Evolutionary conservation across 2,797 vertebrate species (phyloP).

Genomic region (Enoplosus armatus): DNA sequence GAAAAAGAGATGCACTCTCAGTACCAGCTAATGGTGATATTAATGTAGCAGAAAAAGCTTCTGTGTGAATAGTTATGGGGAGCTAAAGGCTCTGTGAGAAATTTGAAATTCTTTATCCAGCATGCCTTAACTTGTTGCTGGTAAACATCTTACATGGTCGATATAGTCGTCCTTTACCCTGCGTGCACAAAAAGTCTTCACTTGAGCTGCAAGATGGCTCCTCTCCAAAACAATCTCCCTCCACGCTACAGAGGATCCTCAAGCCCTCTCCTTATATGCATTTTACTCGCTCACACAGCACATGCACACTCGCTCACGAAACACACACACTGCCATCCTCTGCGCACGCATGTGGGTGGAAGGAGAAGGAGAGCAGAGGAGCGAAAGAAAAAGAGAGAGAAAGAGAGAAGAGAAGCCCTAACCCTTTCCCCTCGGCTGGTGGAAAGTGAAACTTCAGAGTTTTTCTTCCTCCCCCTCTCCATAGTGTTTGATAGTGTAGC

Average conservation of each 20-base stretch:
- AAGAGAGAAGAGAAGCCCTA: conserved; percentile 79
- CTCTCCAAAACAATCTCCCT: conserved; percentile 81
- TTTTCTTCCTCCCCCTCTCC: conserved; percentile 82
- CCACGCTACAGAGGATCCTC: conserved; percentile 77
- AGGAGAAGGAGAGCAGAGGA: conserved; percentile 85
- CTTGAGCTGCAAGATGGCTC: conserved; percentile 79
- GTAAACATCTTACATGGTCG: conserved; percentile 68
- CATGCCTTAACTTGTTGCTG: conserved; percentile 68
- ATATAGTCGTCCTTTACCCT: conserved; percentile 74
- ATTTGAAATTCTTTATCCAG: conserved; percentile 54
- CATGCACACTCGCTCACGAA: conserved; percentile 57
- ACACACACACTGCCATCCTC: conserved; percentile 76
- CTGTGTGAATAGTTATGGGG: conserved; percentile 35
- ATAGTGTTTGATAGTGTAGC: conserved; percentile 79
- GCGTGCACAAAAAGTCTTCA: conserved; percentile 66
- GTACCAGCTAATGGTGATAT: conserved; percentile 44
- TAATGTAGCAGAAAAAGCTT: conserved; percentile 57
- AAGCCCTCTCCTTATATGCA: conserved; percentile 80
- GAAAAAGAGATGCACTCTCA: conserved; percentile 32
- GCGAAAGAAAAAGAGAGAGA: conserved; percentile 75
- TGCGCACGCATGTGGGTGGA: conserved; percentile 84
- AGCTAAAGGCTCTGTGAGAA: conserved; percentile 46
- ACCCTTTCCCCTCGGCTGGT: conserved; percentile 72
- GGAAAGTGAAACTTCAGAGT: conserved; percentile 84
- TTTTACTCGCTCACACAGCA: conserved; percentile 68